Percentiles rank a stretch among this genome's conserved stretches.
These are phyloP conservation scores for Myiotriccus ornatus DNA, from an alignment of 2,797 vertebrate species.

Conservation along the genomic window DNA sequence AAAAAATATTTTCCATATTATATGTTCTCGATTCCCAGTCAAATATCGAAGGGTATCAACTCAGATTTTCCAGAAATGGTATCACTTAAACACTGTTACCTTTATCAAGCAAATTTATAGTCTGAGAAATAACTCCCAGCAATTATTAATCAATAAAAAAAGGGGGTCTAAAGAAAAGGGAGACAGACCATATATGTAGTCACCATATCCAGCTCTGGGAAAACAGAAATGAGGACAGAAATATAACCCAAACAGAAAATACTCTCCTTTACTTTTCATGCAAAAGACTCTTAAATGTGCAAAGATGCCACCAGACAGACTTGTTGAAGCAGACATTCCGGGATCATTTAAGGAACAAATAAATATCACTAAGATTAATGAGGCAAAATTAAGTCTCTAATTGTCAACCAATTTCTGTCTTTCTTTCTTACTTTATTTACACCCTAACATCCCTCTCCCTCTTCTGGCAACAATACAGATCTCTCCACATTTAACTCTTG, in stretches of 20 bases:
- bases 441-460: background rate
- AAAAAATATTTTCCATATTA: background rate
- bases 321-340: constrained; percentile 9
- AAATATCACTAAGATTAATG: constrained; percentile 25
- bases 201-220: background rate
- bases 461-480: background rate
- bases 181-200: background rate
- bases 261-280: background rate
- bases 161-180: constrained; percentile 35
- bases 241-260: background rate
- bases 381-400: constrained; percentile 24
- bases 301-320: constrained; percentile 47
- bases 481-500: background rate
- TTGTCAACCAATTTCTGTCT: background rate
- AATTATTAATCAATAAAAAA: constrained; percentile 22
- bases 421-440: background rate
- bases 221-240: constrained; percentile 38
- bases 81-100: background rate
- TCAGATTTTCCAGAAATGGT: background rate
- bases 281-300: background rate
- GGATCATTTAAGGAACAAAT: constrained; percentile 55
- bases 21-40: background rate
- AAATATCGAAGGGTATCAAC: background rate
- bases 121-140: background rate
- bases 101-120: background rate